These are phyloP conservation scores for Ctenochaetus hawaiiensis DNA, from an alignment of 2,797 vertebrate genomes.

Conservation along the genomic window DNA sequence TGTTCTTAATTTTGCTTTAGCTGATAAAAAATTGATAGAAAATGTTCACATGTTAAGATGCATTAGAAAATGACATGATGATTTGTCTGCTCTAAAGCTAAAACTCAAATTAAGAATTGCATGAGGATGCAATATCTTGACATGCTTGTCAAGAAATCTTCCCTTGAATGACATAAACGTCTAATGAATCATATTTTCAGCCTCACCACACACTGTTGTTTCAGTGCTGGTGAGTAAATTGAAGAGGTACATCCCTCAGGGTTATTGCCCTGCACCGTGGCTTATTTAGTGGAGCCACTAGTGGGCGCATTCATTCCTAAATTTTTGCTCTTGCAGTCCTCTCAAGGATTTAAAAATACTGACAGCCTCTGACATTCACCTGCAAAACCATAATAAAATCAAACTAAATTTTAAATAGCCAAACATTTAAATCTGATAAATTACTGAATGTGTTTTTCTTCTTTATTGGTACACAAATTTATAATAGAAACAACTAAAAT, in stretches of 20 bases:
- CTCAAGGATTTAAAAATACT: not conserved
- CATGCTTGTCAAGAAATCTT: not conserved
- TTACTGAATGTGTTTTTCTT: not conserved
- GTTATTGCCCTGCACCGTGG: not conserved
- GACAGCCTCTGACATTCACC: not conserved
- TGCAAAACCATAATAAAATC: not conserved
- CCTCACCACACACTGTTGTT: not conserved
- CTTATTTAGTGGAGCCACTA: conserved; percentile 44
- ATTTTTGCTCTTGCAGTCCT: not conserved
- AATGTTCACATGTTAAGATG: not conserved
- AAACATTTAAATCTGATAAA: not conserved
- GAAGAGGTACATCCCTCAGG: not conserved
- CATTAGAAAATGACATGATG: not conserved
- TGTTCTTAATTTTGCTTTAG: not conserved
- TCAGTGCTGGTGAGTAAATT: not conserved
- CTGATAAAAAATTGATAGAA: conserved; percentile 15
- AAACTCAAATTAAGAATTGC: not conserved
- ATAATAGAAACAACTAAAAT: not conserved
- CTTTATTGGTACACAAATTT: not conserved
- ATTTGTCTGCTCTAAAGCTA: not conserved
- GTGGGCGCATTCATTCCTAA: conserved; percentile 57
- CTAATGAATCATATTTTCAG: conserved; percentile 2
- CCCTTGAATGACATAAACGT: conserved; percentile 2
- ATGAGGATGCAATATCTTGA: not conserved
- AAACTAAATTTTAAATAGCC: not conserved